These are phyloP conservation scores for Conchocele bisecta DNA, from an alignment of 2,888 invertebrate species.

Conservation along the genomic window DNA sequence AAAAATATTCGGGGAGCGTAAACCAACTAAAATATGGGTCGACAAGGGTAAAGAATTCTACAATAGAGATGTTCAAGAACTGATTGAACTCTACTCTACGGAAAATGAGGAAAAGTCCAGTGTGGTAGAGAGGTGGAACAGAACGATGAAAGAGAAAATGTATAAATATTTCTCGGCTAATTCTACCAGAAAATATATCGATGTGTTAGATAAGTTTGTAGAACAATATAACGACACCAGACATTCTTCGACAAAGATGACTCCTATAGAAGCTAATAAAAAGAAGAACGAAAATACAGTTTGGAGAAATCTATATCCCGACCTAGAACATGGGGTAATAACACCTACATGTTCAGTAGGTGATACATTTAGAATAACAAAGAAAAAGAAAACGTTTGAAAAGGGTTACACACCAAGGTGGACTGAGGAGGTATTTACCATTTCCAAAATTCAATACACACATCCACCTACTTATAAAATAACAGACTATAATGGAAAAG, in stretches of 20 bases:
- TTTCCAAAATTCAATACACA: slow-evolving; percentile 13
- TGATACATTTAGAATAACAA: slow-evolving; percentile 18
- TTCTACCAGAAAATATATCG: not conserved
- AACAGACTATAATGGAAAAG: slow-evolving; percentile 10
- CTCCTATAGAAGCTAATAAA: slow-evolving; percentile 24
- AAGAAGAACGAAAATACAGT: slow-evolving; percentile 11
- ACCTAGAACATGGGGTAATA: not conserved
- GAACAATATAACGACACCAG: slow-evolving; percentile 6
- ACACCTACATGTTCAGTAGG: slow-evolving; percentile 9
- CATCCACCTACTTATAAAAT: slow-evolving; percentile 21
- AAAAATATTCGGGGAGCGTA: slow-evolving; percentile 1
- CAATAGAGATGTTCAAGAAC: slow-evolving; percentile 14
- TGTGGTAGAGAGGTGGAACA: slow-evolving; percentile 20
- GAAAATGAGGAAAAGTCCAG: slow-evolving; percentile 39
- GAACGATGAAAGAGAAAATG: slow-evolving; percentile 27
- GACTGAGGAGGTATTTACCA: slow-evolving; percentile 23
- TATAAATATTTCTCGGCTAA: slow-evolving; percentile 14
- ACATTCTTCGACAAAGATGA: slow-evolving; percentile 25
- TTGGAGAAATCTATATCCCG: slow-evolving; percentile 19
- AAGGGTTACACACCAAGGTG: slow-evolving; percentile 16
- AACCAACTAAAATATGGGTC: slow-evolving; percentile 22
- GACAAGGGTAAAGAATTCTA: slow-evolving; percentile 31
- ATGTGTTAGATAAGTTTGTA: slow-evolving; percentile 9
- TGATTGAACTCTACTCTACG: slow-evolving; percentile 30
- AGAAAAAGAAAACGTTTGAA: slow-evolving; percentile 23